phyloP scores from a whole-genome alignment of 2,888 invertebrate genomes.

The Pristionchus maxplancki region DNA sequence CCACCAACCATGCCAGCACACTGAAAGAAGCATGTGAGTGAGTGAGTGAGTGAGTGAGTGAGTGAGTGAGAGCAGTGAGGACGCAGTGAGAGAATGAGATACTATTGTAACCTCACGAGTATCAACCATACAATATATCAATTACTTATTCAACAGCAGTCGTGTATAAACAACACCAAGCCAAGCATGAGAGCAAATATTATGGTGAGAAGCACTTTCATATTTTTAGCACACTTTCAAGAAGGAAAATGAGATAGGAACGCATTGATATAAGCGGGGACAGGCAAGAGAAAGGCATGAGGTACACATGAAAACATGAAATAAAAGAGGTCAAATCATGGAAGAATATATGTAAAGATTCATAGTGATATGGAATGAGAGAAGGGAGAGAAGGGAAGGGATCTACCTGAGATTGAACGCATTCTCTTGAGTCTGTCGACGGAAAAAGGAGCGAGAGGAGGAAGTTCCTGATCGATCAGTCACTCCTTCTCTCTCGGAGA shows the following conservation, averaged over 20 bases:
- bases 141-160: not conserved
- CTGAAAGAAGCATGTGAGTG: slow-evolving; percentile 9
- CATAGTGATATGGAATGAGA: not conserved
- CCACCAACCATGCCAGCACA: not conserved
- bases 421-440: slow-evolving; percentile 22
- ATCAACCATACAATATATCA: not conserved
- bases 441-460: slow-evolving; percentile 20
- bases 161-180: not conserved
- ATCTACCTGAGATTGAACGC: slow-evolving; percentile 47
- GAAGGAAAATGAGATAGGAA: slow-evolving; percentile 1
- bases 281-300: not conserved
- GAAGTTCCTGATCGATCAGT: slow-evolving; percentile 4
- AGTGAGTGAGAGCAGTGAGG: not conserved
- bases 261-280: not conserved
- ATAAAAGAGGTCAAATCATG: not conserved
- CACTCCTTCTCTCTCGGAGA: not conserved
- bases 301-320: not conserved
- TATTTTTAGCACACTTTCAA: slow-evolving; percentile 2
- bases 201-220: not conserved
- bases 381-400: not conserved
- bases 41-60: not conserved
- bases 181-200: not conserved
- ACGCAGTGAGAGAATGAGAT: not conserved
- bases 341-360: not conserved
- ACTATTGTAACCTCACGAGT: not conserved